Conservation (phyloP, 2,113 vertebrate species). For the Poeciliopsis turrubarensis region DNA sequence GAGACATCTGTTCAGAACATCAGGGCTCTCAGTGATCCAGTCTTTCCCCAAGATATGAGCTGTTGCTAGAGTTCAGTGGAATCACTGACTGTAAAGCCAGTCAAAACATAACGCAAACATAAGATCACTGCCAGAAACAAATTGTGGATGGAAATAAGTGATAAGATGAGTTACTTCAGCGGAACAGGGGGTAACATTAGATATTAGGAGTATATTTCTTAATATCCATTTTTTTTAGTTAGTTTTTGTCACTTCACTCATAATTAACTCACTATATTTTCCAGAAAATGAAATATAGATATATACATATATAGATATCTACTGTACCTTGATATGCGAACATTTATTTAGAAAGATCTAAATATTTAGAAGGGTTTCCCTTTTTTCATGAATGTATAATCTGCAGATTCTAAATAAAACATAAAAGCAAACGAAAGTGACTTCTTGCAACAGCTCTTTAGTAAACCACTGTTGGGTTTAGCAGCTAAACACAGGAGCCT, state of each 20-base stretch:
- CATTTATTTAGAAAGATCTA: too few species aligned
- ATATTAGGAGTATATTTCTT: too few species aligned
- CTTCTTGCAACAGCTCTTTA: background rate
- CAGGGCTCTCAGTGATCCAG: constrained; percentile 30
- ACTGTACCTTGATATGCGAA: background rate
- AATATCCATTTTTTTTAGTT: too few species aligned
- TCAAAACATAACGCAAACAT: constrained; percentile 29
- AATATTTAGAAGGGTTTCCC: background rate
- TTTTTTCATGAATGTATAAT: background rate
- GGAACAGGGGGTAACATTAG: too few species aligned
- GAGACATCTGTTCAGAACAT: constrained; percentile 53
- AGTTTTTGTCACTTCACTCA: too few species aligned
- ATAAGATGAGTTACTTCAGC: background rate
- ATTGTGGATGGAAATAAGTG: constrained; percentile 30
- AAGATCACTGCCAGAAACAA: constrained; percentile 9
- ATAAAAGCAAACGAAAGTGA: background rate
- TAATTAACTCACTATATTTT: background rate
- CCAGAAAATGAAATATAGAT: background rate
- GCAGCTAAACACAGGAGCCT: background rate
- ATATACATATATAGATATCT: too few species aligned
- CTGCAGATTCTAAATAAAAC: background rate
- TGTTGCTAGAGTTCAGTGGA: background rate
- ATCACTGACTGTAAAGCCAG: constrained; percentile 22
- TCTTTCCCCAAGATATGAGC: constrained; percentile 41
- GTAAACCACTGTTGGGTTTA: too few species aligned